Evolutionary conservation across 2,113 vertebrate species (phyloP).

Genomic region (Dicentrarchus labrax): DNA sequence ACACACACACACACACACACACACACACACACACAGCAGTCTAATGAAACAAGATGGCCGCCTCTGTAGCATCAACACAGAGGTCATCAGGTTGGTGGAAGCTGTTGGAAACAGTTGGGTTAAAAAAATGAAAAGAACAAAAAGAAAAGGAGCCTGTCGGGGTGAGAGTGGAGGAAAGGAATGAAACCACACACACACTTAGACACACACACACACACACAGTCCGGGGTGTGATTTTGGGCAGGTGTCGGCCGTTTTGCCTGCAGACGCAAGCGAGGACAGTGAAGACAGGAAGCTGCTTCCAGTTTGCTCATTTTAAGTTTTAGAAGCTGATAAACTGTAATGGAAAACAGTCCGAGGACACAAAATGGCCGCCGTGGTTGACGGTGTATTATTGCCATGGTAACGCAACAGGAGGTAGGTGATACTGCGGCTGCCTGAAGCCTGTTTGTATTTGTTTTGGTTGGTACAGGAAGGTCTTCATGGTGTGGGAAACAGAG

Average conservation of each 20-base stretch:
- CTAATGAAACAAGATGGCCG: constrained; percentile 70
- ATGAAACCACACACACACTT: constrained; percentile 4
- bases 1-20: background rate
- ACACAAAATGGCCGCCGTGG: constrained; percentile 59
- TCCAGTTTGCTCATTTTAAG: background rate
- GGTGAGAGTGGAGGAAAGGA: background rate
- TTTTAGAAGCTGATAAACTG: background rate
- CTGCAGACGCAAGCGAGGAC: background rate
- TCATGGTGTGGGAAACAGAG: too few relatives aligned
- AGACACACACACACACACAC: constrained; percentile 3
- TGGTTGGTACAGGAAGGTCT: background rate
- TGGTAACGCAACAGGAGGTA: constrained; percentile 17
- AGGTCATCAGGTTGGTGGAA: constrained; percentile 47
- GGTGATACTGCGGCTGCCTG: background rate
- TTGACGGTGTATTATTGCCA: background rate
- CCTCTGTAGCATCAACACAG: constrained; percentile 44
- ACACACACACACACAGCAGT: background rate
- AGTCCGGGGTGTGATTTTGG: background rate
- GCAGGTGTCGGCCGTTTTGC: constrained; percentile 1
- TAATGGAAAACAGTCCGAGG: background rate
- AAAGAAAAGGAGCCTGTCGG: constrained; percentile 4
- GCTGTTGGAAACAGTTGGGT: constrained; percentile 45
- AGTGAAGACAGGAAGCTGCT: background rate
- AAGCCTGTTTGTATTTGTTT: background rate
- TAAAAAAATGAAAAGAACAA: constrained; percentile 46